Conservation (phyloP, 2,797 vertebrate species). For the Percopsis omiscomaycus region DNA sequence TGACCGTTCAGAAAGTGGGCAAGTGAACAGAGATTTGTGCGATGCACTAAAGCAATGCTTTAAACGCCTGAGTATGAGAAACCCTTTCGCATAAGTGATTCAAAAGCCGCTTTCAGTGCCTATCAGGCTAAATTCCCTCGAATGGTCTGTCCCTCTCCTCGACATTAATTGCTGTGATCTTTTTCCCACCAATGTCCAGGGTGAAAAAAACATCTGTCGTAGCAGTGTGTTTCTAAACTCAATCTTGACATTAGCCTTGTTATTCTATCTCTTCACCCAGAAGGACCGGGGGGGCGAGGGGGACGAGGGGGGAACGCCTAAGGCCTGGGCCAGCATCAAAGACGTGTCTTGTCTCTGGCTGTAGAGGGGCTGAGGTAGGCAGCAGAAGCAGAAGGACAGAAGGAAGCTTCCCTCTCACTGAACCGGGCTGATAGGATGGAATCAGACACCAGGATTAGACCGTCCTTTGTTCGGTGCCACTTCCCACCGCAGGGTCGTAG, state of each 20-base stretch:
- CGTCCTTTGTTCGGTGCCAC: slow-evolving; percentile 78
- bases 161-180: slow-evolving; percentile 66
- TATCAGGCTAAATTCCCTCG: slow-evolving; percentile 53
- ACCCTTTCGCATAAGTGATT: slow-evolving; percentile 30
- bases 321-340: slow-evolving; percentile 80
- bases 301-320: slow-evolving; percentile 58
- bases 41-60: too few relatives aligned
- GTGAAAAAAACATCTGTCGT: slow-evolving; percentile 77
- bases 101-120: slow-evolving; percentile 39
- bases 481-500: slow-evolving; percentile 79
- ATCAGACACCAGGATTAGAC: slow-evolving; percentile 84
- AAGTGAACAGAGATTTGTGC: slow-evolving; percentile 13
- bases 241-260: slow-evolving; percentile 81
- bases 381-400: slow-evolving; percentile 67
- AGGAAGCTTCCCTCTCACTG: slow-evolving; percentile 82
- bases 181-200: slow-evolving; percentile 73
- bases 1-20: slow-evolving; percentile 9
- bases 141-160: slow-evolving; percentile 55
- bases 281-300: slow-evolving; percentile 52
- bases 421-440: slow-evolving; percentile 80
- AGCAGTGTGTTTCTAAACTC: slow-evolving; percentile 73
- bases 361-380: slow-evolving; percentile 70
- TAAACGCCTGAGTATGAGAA: slow-evolving; percentile 1
- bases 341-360: slow-evolving; percentile 74
- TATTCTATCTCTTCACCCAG: slow-evolving; percentile 81